phyloP scores from a whole-genome alignment of 2,797 vertebrate genomes.

The Phoeniculus purpureus region DNA sequence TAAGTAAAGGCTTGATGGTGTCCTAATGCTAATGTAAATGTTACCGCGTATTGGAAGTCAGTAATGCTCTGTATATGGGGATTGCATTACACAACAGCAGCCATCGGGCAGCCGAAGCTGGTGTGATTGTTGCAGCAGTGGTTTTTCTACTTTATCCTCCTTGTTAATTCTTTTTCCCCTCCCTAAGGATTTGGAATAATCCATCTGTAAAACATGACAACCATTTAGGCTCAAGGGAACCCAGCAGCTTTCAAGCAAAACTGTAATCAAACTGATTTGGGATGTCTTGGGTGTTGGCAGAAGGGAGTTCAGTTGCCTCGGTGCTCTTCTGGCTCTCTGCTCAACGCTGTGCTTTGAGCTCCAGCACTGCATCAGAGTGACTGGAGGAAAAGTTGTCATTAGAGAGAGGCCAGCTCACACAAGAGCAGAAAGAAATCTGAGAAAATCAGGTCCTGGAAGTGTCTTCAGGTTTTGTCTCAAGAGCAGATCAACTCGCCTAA shows the following conservation, averaged over 20 bases:
- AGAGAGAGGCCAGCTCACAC: not conserved
- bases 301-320: not conserved
- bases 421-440: not conserved
- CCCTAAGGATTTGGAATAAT: conserved; percentile 3
- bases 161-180: not conserved
- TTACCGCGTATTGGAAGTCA: conserved; percentile 52
- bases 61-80: conserved; percentile 2
- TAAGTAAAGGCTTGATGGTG: conserved; percentile 71
- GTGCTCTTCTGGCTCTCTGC: not conserved
- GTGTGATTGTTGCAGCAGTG: not conserved
- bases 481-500: not conserved
- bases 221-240: not conserved
- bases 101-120: not conserved
- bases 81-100: not conserved
- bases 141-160: not conserved
- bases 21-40: conserved; percentile 74
- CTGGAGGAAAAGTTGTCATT: not conserved
- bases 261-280: not conserved
- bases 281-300: not conserved
- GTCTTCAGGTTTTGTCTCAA: not conserved
- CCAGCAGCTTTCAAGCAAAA: conserved; percentile 7
- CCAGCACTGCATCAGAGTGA: not conserved
- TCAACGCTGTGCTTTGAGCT: not conserved
- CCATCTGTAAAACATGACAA: not conserved
- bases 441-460: not conserved